Conservation (phyloP, 2,797 vertebrate genomes). For the Coranthus polyacanthus region DNA sequence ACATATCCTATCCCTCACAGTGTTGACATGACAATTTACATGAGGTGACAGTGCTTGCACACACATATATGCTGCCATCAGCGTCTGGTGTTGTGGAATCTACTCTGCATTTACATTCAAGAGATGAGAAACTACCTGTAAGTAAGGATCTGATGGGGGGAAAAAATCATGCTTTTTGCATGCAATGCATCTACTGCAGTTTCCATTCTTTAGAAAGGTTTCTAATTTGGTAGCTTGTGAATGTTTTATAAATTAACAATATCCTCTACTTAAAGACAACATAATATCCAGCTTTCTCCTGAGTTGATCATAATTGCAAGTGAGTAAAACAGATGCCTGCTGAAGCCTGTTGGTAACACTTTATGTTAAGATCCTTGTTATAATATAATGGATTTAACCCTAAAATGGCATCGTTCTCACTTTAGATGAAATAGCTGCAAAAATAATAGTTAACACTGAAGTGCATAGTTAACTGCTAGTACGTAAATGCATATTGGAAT, state of each 20-base stretch:
- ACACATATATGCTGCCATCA: background rate
- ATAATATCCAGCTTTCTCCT: background rate
- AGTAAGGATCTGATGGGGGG: conserved; percentile 7
- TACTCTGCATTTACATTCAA: conserved; percentile 27
- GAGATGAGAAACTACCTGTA: conserved; percentile 27
- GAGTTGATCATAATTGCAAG: background rate
- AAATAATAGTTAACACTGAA: too few species aligned
- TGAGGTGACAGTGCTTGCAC: conserved; percentile 15
- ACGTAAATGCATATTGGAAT: too few species aligned
- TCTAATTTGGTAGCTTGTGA: background rate
- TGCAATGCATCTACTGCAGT: background rate
- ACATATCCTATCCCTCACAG: conserved; percentile 36
- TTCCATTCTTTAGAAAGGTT: background rate
- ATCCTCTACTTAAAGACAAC: background rate
- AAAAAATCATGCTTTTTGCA: background rate
- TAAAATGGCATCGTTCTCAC: too few species aligned
- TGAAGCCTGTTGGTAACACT: conserved; percentile 6
- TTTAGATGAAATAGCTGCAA: too few species aligned
- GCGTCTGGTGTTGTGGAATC: background rate
- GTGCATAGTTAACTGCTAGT: too few species aligned
- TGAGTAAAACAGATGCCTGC: conserved; percentile 13
- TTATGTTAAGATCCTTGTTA: too few species aligned
- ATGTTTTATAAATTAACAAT: background rate
- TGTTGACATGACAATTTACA: conserved; percentile 59
- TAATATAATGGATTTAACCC: too few species aligned